A percentile compares a stretch with the other conserved stretches of the same genome.
Evolutionary conservation across 1,140 invertebrate genomes (phyloP).

Genomic region (Neomicropteryx cornuta): DNA sequence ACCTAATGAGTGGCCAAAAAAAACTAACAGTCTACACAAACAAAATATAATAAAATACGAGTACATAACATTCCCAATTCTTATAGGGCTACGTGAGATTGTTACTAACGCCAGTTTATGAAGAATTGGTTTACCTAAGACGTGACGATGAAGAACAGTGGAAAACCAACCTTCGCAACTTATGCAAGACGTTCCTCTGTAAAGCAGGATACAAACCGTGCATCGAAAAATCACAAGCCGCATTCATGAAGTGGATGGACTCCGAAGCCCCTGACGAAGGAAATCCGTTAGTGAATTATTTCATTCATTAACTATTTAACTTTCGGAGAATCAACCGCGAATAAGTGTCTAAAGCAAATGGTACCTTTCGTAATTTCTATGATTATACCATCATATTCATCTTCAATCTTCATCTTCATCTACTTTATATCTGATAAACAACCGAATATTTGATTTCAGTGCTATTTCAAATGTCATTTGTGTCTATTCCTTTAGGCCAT

Average conservation of each 20-base stretch:
- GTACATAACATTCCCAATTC: slow-evolving; percentile 3
- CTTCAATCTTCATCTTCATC: no score
- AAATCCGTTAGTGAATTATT: slow-evolving; percentile 56
- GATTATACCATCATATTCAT: no score
- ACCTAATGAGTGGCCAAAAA: no score
- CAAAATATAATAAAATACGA: slow-evolving; percentile 1
- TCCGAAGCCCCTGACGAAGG: slow-evolving; percentile 54
- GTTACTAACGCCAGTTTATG: slow-evolving; percentile 52
- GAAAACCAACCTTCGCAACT: slow-evolving; percentile 45
- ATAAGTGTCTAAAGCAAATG: slow-evolving; percentile 1
- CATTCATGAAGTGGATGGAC: slow-evolving; percentile 56
- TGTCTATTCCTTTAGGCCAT: no score
- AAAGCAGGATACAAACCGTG: slow-evolving; percentile 60
- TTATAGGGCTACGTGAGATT: slow-evolving; percentile 50
- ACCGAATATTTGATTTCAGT: no score
- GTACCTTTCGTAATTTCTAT: no score
- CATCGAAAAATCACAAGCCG: slow-evolving; percentile 50
- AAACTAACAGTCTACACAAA: no score
- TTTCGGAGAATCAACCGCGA: neutral
- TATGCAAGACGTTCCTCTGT: slow-evolving; percentile 57
- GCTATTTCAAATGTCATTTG: no score
- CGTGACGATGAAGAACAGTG: slow-evolving; percentile 43
- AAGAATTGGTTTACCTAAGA: slow-evolving; percentile 44
- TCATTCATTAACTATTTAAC: no score
- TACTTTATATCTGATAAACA: no score